These are phyloP conservation scores for Nyctibius grandis DNA, from an alignment of 2,797 vertebrate genomes.

Conservation along the genomic window DNA sequence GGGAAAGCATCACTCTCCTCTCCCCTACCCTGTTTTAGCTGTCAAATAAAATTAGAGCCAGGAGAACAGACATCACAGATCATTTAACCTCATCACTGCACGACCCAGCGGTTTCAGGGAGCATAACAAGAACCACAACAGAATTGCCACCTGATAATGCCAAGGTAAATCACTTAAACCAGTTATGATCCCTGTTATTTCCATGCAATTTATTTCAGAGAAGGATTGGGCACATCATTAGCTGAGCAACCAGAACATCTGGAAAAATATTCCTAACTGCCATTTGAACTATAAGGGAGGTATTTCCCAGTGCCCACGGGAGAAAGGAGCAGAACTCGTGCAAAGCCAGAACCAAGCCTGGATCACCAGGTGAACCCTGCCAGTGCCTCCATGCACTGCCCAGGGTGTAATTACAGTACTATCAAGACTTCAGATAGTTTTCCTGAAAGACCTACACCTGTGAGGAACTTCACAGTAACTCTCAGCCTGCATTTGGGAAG, in stretches of 20 bases:
- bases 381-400: not conserved
- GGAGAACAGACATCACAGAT: not conserved
- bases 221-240: accelerated
- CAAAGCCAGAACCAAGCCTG: not conserved
- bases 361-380: not conserved
- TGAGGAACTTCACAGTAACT: not conserved
- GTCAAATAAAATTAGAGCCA: not conserved
- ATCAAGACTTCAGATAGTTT: not conserved
- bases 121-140: accelerated
- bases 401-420: too few species aligned
- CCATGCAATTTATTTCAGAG: not conserved
- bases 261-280: not conserved
- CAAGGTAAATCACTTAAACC: not conserved
- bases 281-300: not conserved
- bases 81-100: not conserved
- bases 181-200: not conserved
- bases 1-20: not conserved
- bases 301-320: not conserved
- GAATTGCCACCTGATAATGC: not conserved
- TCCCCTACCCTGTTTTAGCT: accelerated
- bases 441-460: not conserved
- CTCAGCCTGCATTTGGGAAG: not conserved
- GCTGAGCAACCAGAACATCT: not conserved
- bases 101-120: accelerated
- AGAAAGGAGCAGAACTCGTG: not conserved